Conservation (phyloP, 2,113 vertebrate genomes). For the Mobula birostris region DNA sequence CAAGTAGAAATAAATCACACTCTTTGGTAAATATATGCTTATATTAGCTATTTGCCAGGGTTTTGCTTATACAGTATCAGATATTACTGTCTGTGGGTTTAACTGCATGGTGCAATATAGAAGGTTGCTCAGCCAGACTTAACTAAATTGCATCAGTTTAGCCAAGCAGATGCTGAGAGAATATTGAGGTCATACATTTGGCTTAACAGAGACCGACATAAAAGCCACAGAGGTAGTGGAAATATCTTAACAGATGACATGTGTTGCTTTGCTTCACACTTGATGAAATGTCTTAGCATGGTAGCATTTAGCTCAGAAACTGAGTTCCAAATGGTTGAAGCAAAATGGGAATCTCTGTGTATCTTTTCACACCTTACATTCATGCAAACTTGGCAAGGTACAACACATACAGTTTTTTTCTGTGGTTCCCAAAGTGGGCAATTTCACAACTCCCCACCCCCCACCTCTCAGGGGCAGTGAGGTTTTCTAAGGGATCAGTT, state of each 20-base stretch:
- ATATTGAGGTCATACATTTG: slow-evolving; percentile 26
- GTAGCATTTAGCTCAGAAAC: neutral
- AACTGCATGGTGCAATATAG: neutral
- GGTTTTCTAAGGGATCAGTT: too few species aligned
- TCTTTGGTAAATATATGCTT: slow-evolving; percentile 20
- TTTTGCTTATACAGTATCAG: neutral
- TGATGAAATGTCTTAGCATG: neutral
- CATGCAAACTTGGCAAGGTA: neutral
- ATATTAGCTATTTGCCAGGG: slow-evolving; percentile 3
- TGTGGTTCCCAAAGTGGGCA: neutral
- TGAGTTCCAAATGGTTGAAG: neutral
- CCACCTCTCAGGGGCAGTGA: too few species aligned
- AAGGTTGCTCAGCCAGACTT: slow-evolving; percentile 3
- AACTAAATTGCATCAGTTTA: slow-evolving; percentile 17
- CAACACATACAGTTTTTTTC: slow-evolving; percentile 49
- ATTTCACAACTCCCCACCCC: too few species aligned
- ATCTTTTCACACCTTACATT: neutral
- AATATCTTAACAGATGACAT: slow-evolving; percentile 21
- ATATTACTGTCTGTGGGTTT: neutral
- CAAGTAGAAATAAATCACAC: slow-evolving; percentile 16
- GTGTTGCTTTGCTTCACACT: neutral
- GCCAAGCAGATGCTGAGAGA: slow-evolving; percentile 1
- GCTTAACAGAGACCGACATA: neutral
- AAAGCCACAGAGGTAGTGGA: slow-evolving; percentile 29
- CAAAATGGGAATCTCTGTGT: neutral